These are phyloP conservation scores for Phocides pigmalion DNA, from an alignment of 1,140 invertebrate genomes.

Conservation along the genomic window DNA sequence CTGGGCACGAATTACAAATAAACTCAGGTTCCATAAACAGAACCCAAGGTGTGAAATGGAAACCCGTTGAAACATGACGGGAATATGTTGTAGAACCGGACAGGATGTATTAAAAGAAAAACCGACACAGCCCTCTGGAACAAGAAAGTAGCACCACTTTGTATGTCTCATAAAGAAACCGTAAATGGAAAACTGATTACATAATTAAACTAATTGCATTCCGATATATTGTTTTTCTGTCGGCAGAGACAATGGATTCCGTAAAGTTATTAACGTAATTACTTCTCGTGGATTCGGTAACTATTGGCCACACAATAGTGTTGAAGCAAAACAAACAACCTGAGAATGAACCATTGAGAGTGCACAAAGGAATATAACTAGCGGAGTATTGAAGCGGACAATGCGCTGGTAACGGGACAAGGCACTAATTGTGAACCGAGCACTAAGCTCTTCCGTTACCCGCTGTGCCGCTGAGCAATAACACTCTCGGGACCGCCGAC, in stretches of 20 bases:
- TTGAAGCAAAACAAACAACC: conserved; percentile 60
- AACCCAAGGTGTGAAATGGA: conserved; percentile 6
- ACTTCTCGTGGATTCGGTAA: conserved; percentile 8
- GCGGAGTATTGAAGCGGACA: conserved; percentile 70
- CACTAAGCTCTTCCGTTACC: conserved; percentile 68
- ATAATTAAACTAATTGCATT: conserved; percentile 22
- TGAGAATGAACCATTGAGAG: conserved; percentile 63
- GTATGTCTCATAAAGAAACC: background rate
- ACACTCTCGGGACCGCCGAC: conserved; percentile 22
- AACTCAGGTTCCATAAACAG: background rate
- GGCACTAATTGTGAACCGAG: conserved; percentile 76
- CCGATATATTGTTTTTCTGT: conserved; percentile 9
- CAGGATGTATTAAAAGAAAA: conserved; percentile 3
- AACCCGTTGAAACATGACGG: background rate
- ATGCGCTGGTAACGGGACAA: conserved; percentile 75
- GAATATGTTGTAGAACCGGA: conserved; percentile 10
- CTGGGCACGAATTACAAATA: background rate
- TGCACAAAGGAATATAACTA: conserved; percentile 71
- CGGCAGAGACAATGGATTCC: conserved; percentile 4
- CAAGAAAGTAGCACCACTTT: conserved; percentile 21
- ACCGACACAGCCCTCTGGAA: background rate
- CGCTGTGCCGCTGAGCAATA: conserved; percentile 37
- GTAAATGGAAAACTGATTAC: conserved; percentile 11
- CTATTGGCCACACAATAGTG: conserved; percentile 50
- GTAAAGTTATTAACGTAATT: conserved; percentile 14